Evolutionary conservation across 2,888 invertebrate genomes (phyloP).

Genomic region (Zygogramma bicolorata): DNA sequence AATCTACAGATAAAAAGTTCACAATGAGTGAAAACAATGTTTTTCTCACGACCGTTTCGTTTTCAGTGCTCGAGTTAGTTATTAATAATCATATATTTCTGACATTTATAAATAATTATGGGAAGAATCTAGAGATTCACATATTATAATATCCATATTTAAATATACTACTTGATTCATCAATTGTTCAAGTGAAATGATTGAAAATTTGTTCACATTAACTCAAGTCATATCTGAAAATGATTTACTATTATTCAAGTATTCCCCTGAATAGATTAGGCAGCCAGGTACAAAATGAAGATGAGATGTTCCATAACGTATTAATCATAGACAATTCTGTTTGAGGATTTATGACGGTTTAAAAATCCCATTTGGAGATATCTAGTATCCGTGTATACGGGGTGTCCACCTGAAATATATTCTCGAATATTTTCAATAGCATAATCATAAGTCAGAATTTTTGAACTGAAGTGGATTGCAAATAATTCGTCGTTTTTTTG

Average conservation of each 20-base stretch:
- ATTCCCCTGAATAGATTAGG: slow-evolving; percentile 21
- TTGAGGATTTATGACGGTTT: not conserved
- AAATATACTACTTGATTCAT: not conserved
- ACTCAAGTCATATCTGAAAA: too few species aligned
- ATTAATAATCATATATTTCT: too few species aligned
- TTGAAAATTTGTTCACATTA: too few species aligned
- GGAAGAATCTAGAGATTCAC: too few species aligned
- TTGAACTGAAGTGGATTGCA: too few species aligned
- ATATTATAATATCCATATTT: too few species aligned
- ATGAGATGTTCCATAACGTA: slow-evolving; percentile 1
- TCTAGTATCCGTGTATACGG: not conserved
- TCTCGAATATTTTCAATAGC: not conserved
- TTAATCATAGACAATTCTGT: not conserved
- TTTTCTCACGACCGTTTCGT: too few species aligned
- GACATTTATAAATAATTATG: too few species aligned
- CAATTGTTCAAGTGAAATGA: not conserved
- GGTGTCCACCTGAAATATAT: not conserved
- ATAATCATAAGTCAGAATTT: not conserved
- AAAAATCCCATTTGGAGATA: not conserved
- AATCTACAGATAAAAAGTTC: too few species aligned
- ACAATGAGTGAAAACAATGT: too few species aligned
- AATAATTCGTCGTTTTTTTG: too few species aligned
- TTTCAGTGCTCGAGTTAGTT: too few species aligned
- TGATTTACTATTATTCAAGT: not conserved
- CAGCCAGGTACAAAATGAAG: slow-evolving; percentile 9